Percentiles rank a stretch among this genome's conserved stretches.
These are phyloP conservation scores for Parazoanthus darwini DNA, from an alignment of 92 coral and sea anemone genomes.

Conservation along the genomic window DNA sequence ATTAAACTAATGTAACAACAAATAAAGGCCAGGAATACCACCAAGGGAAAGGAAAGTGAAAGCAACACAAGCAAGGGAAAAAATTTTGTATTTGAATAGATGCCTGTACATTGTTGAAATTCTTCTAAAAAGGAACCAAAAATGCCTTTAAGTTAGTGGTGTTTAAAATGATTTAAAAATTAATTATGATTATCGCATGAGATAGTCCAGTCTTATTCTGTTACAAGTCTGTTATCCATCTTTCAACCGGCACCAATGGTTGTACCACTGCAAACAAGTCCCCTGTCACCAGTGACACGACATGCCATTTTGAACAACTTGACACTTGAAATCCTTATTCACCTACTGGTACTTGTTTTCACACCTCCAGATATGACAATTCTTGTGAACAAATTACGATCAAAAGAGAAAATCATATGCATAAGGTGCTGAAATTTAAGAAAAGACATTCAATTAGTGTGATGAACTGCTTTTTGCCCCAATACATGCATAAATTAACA, in stretches of 20 bases:
- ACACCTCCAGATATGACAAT: background rate
- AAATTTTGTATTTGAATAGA: no score
- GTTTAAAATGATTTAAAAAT: background rate
- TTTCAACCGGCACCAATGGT: background rate
- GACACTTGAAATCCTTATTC: background rate
- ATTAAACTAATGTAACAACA: no score
- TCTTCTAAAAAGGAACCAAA: no score
- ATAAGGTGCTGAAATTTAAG: constrained; percentile 61
- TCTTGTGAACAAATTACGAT: background rate
- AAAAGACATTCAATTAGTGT: background rate
- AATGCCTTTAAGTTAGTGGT: no score
- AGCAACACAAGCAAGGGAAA: no score
- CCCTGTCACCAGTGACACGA: background rate
- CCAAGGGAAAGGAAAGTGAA: no score
- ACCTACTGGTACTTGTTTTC: background rate
- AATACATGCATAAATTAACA: no score
- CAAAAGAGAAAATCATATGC: constrained; percentile 54
- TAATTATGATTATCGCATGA: background rate
- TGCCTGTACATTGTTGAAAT: no score
- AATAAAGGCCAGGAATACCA: no score
- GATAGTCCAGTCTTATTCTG: background rate
- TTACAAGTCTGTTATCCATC: background rate
- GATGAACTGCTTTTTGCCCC: no score
- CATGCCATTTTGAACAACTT: background rate
- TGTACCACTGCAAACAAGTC: background rate